These are phyloP conservation scores for Chironomus tepperi DNA, from an alignment of 1,140 invertebrate species.

Conservation along the genomic window DNA sequence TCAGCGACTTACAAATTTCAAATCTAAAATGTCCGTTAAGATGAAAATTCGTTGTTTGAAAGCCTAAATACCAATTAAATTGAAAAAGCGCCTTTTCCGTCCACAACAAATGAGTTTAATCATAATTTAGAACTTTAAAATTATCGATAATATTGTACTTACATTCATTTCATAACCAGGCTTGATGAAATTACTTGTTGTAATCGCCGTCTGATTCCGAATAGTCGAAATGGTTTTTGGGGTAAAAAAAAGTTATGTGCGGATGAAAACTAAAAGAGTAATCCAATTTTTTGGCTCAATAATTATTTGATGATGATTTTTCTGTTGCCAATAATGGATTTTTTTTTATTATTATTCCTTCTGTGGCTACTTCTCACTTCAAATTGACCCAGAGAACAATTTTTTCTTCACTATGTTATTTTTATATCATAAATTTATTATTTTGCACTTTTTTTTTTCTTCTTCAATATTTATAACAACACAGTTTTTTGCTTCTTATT, in stretches of 20 bases:
- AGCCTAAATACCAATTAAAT: too few species aligned
- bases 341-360: neutral
- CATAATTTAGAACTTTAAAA: neutral
- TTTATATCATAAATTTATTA: neutral
- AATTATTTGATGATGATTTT: slow-evolving; percentile 24
- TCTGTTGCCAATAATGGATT: slow-evolving; percentile 17
- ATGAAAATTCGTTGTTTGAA: too few species aligned
- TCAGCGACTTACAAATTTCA: too few species aligned
- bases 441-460: neutral
- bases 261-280: slow-evolving; percentile 4
- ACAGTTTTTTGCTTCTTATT: too few species aligned
- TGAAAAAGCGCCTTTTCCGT: too few species aligned
- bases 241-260: neutral
- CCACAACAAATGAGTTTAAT: too few species aligned
- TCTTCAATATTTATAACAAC: too few species aligned
- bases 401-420: neutral
- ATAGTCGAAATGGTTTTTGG: neutral
- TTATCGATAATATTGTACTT: neutral
- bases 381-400: neutral
- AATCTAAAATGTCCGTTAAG: too few species aligned
- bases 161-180: slow-evolving; percentile 22
- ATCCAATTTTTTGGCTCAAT: slow-evolving; percentile 24
- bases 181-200: slow-evolving; percentile 11
- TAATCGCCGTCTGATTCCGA: neutral
- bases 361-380: neutral